These are phyloP conservation scores for Strix uralensis DNA, from an alignment of 2,113 vertebrate genomes.

Conservation along the genomic window DNA sequence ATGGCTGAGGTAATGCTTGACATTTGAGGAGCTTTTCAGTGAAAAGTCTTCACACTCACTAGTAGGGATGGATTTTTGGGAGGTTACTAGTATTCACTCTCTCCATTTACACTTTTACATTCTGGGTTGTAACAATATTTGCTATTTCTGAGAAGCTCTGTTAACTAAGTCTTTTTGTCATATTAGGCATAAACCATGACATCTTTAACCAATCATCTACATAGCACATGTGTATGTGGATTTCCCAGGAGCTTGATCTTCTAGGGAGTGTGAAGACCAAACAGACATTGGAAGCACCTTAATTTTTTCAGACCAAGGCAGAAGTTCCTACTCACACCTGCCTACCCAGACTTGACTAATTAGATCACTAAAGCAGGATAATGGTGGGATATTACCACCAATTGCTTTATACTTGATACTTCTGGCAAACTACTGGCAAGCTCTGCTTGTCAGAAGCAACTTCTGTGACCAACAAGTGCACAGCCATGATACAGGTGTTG, in stretches of 20 bases:
- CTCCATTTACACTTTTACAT: background rate
- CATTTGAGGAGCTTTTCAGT: background rate
- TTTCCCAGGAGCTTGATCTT: background rate
- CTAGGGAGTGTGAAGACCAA: background rate
- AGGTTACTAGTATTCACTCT: background rate
- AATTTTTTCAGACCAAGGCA: fast-evolving
- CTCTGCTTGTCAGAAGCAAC: background rate
- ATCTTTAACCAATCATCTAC: background rate
- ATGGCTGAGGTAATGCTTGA: background rate
- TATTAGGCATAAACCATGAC: background rate
- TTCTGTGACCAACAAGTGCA: background rate
- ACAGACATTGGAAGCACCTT: background rate
- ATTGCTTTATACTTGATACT: background rate
- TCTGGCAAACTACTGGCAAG: background rate
- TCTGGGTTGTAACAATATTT: background rate
- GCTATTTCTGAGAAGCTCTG: background rate
- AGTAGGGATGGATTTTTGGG: background rate
- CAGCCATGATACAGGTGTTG: background rate
- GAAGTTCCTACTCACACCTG: background rate
- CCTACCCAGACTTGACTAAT: background rate
- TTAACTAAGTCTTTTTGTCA: background rate
- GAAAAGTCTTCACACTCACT: background rate
- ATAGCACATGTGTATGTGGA: fast-evolving
- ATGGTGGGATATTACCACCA: background rate
- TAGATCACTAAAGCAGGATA: background rate